Base-by-base conservation (phyloP, 1,140 invertebrate genomes). In the Phymastichus coffea region DNA sequence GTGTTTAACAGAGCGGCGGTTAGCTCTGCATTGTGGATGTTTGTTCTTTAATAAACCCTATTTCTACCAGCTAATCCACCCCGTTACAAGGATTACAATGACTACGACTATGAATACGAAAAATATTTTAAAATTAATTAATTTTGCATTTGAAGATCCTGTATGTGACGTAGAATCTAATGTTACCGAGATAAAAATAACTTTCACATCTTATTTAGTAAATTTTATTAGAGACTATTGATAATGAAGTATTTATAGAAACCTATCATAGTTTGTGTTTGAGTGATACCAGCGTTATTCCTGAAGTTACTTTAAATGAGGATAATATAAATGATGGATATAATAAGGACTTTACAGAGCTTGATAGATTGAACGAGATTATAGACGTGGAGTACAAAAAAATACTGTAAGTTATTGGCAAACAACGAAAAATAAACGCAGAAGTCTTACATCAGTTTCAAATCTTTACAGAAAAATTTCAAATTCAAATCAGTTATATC, bases 241-340 rank as follows among this genome's bases (percentile, higher is more conserved):
- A 54, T 38, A 17, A 48, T 49, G 14, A 33, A 30, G n/a, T 55
- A 20, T 61, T 61, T 37, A 30, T 61, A 26, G 59, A 61, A 48
- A 33, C 52, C 2, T 55, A 48, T 41, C 43, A 55, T 17, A 49
- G 44, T 28, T 20, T 61, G 4, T 1, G 12, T 20, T 61, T 47
- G n/a, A 9, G 26, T 19, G 38, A 49, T 26, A 26, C 38, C 9
- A 28, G 25, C 23, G 28, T 28, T 17, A 14, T 23, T 10, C 15
- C 44, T n/a, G 44, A 61, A 41, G 41, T 33, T n/a, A 40, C n/a
- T n/a, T n/a, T n/a, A n/a, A n/a, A n/a, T n/a, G n/a, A n/a, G n/a
- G n/a, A n/a, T n/a, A n/a, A n/a, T 17, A 35, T 46, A 15, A 49
- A 60, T 8, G 40, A 47, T 15, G 37, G 54, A 54, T 38, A 33